Evolutionary conservation across 1,140 invertebrate species (phyloP).

Genomic region (Neocloeon triangulifer): DNA sequence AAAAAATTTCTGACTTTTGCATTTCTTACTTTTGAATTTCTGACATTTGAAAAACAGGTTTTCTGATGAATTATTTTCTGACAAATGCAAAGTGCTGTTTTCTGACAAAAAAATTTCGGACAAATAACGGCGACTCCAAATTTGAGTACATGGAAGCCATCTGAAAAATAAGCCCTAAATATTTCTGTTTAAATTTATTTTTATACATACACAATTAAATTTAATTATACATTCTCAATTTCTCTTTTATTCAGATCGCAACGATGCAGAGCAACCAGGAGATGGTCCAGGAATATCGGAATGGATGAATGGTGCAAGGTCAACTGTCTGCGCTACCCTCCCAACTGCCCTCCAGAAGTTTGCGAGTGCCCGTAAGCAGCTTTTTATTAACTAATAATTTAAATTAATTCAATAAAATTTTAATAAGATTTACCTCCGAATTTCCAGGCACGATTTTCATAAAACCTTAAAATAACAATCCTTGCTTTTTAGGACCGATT

Average conservation of each 20-base stretch:
- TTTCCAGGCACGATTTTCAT: too few species aligned
- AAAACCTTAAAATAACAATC: too few species aligned
- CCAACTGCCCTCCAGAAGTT: slow-evolving; percentile 48
- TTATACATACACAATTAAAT: background rate
- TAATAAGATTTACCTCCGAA: too few species aligned
- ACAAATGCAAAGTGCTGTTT: too few species aligned
- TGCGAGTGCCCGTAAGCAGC: slow-evolving; percentile 61
- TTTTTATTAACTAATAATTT: background rate
- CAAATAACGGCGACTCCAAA: too few species aligned
- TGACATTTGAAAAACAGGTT: too few species aligned
- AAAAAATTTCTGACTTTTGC: too few species aligned
- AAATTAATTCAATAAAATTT: background rate
- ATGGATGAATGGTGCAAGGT: slow-evolving; percentile 60
- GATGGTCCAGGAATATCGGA: slow-evolving; percentile 38
- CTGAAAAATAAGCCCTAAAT: background rate
- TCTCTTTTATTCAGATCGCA: slow-evolving; percentile 33
- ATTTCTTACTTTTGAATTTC: too few species aligned
- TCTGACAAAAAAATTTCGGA: too few species aligned
- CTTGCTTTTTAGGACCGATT: slow-evolving; percentile 38
- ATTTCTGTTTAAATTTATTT: background rate
- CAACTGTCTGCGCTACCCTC: slow-evolving; percentile 64
- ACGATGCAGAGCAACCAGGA: slow-evolving; percentile 38
- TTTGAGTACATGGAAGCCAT: background rate
- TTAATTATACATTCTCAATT: slow-evolving; percentile 3
- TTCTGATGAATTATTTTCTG: too few species aligned